A percentile compares a stretch with the other conserved stretches of the same genome.
Evolutionary conservation across 1,140 invertebrate species (phyloP).

Genomic region (Drosophila parabipectinata): DNA sequence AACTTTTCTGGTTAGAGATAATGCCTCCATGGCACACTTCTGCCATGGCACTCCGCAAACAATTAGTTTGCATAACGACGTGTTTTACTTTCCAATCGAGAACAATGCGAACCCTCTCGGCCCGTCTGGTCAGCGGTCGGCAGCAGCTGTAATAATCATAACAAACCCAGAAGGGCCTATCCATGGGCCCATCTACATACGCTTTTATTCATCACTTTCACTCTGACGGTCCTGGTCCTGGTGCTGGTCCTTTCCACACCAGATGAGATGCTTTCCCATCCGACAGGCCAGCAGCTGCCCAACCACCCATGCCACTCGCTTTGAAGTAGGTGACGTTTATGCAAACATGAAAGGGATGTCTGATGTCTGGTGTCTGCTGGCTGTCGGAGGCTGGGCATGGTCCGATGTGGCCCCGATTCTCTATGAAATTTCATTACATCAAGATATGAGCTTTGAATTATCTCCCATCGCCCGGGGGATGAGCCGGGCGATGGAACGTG

Average conservation of each 20-base stretch:
- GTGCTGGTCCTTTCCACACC: conserved; percentile 37
- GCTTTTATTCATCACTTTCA: conserved; percentile 69
- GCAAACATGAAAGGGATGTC: conserved; percentile 61
- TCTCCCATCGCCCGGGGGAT: conserved; percentile 41
- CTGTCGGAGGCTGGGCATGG: conserved; percentile 52
- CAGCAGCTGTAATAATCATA: conserved; percentile 78
- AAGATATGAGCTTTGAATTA: conserved; percentile 81
- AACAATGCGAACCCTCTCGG: conserved; percentile 25
- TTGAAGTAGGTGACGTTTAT: conserved; percentile 75
- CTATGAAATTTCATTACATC: conserved; percentile 67
- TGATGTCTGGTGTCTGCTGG: background rate
- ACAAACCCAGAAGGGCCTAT: conserved; percentile 57
- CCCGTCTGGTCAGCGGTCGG: conserved; percentile 22
- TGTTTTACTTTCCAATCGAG: conserved; percentile 68
- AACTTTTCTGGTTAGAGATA: conserved; percentile 11
- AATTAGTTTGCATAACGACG: conserved; percentile 72
- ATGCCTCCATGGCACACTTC: conserved; percentile 25
- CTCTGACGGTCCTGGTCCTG: conserved; percentile 14
- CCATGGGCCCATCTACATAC: conserved; percentile 49
- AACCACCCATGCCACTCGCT: conserved; percentile 42
- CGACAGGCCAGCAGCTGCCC: conserved; percentile 52
- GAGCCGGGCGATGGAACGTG: conserved; percentile 39
- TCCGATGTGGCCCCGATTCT: conserved; percentile 35
- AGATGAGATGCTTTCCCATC: conserved; percentile 62
- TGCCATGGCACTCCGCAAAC: conserved; percentile 21